Evolutionary conservation across 1,140 invertebrate species (phyloP).

Genomic region (Cotesia glomerata): DNA sequence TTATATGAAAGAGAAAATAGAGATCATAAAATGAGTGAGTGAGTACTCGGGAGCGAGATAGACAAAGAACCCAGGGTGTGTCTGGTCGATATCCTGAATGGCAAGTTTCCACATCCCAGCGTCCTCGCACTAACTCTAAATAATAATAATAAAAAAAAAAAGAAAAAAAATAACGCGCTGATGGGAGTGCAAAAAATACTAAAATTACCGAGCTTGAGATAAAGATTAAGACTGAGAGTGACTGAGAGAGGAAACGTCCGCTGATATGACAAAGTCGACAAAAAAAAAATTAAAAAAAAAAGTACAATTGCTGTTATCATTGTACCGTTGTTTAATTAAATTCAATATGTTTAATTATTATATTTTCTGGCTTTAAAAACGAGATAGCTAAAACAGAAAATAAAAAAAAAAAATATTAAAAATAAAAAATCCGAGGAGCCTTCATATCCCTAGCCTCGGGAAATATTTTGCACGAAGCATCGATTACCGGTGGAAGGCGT

Average conservation of each 20-base stretch:
- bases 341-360: background rate
- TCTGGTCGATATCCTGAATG: constrained; percentile 57
- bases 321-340: background rate
- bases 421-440: constrained; percentile 6
- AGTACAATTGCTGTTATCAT: no score
- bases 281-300: no score
- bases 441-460: constrained; percentile 1
- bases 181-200: constrained; percentile 18
- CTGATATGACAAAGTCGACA: constrained; percentile 11
- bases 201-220: constrained; percentile 4
- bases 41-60: background rate
- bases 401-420: background rate
- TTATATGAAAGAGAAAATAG: constrained; percentile 23
- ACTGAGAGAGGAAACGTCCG: background rate
- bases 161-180: background rate
- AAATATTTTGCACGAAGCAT: constrained; percentile 20
- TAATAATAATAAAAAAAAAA: background rate
- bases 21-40: constrained; percentile 9
- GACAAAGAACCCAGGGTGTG: constrained; percentile 45
- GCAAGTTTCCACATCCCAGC: constrained; percentile 47
- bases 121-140: constrained; percentile 32
- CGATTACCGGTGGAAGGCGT: constrained; percentile 14
- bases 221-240: background rate
- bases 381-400: background rate
- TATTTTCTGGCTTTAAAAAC: no score